A percentile compares a stretch with the other conserved stretches of the same genome.
Evolutionary conservation across 2,888 invertebrate genomes (phyloP).

Genomic region (Xanthia togata): DNA sequence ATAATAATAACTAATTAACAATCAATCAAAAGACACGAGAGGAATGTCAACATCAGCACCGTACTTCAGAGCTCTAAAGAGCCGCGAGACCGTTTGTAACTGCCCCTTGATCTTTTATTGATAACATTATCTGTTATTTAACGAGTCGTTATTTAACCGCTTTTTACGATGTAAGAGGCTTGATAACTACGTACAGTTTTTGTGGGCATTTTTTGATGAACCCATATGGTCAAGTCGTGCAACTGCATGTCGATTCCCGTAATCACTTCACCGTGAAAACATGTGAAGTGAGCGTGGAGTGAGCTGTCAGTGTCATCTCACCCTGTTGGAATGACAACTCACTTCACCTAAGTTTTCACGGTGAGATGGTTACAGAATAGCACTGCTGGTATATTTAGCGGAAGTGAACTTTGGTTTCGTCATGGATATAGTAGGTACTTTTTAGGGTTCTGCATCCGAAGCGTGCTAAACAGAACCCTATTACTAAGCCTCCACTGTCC

Average conservation of each 20-base stretch:
- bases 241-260: no score
- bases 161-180: slow-evolving; percentile 27
- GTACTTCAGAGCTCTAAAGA: background rate
- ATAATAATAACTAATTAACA: slow-evolving; percentile 11
- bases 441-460: background rate
- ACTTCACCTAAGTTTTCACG: no score
- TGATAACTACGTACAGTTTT: background rate
- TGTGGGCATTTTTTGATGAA: background rate
- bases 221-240: background rate
- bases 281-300: no score
- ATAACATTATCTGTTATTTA: slow-evolving; percentile 43
- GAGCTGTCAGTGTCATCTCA: no score
- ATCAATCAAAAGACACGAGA: slow-evolving; percentile 12
- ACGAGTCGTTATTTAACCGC: slow-evolving; percentile 13
- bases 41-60: slow-evolving; percentile 16
- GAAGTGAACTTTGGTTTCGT: background rate
- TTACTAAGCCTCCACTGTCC: no score
- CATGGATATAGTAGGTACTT: background rate
- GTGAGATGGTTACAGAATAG: no score
- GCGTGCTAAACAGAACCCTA: no score
- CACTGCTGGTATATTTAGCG: background rate
- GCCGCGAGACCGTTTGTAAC: slow-evolving; percentile 14
- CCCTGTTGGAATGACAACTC: no score
- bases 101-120: slow-evolving; percentile 27
- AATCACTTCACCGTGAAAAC: no score